These are phyloP conservation scores for Lindbergichthys nudifrons DNA, from an alignment of 2,797 vertebrate genomes.

Conservation along the genomic window DNA sequence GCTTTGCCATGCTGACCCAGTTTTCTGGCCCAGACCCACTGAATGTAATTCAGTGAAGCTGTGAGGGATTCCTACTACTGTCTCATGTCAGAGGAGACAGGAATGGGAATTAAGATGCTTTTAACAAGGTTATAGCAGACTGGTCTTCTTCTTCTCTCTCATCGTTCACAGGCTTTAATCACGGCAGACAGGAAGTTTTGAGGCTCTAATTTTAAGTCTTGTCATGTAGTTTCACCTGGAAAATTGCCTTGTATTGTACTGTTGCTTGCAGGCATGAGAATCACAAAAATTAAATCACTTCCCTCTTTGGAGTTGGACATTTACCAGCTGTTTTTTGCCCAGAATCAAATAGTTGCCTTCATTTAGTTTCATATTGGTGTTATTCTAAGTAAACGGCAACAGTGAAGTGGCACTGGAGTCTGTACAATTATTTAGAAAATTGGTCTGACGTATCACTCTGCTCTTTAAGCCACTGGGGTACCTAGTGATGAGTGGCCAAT, in stretches of 20 bases:
- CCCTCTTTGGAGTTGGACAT: conserved; percentile 28
- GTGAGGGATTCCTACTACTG: conserved; percentile 77
- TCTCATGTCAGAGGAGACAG: conserved; percentile 71
- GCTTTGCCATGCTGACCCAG: conserved; percentile 79
- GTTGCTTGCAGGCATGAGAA: conserved; percentile 15
- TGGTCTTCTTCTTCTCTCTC: conserved; percentile 22
- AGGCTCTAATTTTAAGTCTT: conserved; percentile 30
- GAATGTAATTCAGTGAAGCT: conserved; percentile 78
- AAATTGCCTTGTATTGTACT: conserved; percentile 17
- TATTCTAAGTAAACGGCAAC: conserved; percentile 60
- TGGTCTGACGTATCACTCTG: conserved; percentile 56
- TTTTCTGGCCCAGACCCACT: conserved; percentile 76
- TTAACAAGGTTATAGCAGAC: conserved; percentile 57
- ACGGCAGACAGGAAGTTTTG: conserved; percentile 29
- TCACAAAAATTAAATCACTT: conserved; percentile 23
- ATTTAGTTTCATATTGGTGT: conserved; percentile 38
- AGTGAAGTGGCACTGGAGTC: conserved; percentile 23
- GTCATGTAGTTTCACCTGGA: conserved; percentile 20
- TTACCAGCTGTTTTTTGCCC: conserved; percentile 26
- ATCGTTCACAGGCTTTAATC: conserved; percentile 42
- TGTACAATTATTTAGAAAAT: conserved; percentile 57
- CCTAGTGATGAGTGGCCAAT: conserved; percentile 57
- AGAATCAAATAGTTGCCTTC: conserved; percentile 36
- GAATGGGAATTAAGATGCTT: conserved; percentile 71
- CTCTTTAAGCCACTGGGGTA: conserved; percentile 41